These are phyloP conservation scores for Eupsilia transversa DNA, from an alignment of 2,888 invertebrate species.

Conservation along the genomic window DNA sequence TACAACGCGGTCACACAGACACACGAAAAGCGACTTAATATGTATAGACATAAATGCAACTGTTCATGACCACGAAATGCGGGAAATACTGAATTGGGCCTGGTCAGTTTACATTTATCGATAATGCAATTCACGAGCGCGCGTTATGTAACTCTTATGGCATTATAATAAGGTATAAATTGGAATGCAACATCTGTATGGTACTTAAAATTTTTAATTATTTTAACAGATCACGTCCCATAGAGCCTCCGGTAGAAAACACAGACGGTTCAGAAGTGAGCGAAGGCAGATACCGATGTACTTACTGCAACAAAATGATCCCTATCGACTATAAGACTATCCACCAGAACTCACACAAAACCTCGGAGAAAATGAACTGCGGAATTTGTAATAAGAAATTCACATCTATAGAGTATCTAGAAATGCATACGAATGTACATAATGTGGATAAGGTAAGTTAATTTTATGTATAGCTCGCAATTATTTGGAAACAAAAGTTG, in stretches of 20 bases:
- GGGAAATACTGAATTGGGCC: not conserved
- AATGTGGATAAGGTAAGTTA: slow-evolving; percentile 86
- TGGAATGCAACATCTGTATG: not conserved
- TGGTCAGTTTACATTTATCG: not conserved
- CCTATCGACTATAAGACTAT: slow-evolving; percentile 87
- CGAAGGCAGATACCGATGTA: slow-evolving; percentile 84
- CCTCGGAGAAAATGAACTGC: slow-evolving; percentile 91
- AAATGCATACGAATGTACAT: slow-evolving; percentile 94
- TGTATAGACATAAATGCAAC: not conserved
- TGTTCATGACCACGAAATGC: not conserved
- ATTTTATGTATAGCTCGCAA: not conserved
- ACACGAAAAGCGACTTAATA: not conserved
- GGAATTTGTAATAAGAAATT: slow-evolving; percentile 94
- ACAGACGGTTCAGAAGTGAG: slow-evolving; percentile 73
- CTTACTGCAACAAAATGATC: slow-evolving; percentile 89
- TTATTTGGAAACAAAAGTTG: not conserved
- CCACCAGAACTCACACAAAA: slow-evolving; percentile 93
- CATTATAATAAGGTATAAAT: not conserved
- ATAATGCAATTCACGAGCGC: not conserved
- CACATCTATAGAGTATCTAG: slow-evolving; percentile 91
- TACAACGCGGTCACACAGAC: not conserved
- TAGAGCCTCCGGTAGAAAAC: slow-evolving; percentile 86
- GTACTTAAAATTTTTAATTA: not conserved
- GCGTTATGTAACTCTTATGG: not conserved
- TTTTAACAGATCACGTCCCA: slow-evolving; percentile 78